Evolutionary conservation across 2,113 vertebrate species (phyloP).

Genomic region (Xiphophorus maculatus): DNA sequence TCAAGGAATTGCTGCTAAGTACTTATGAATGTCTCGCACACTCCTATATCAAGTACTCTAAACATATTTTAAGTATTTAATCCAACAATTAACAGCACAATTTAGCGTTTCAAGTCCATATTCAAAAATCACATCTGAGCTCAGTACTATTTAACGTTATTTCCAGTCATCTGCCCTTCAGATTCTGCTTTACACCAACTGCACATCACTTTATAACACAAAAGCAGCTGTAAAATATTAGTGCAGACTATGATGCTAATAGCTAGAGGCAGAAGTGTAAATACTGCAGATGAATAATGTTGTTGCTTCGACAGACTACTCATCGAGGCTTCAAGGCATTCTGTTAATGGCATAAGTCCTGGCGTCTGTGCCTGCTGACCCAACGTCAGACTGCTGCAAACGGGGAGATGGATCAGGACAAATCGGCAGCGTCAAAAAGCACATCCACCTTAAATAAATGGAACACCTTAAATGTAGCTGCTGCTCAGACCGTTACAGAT

Average conservation of each 20-base stretch:
- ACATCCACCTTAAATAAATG: neutral
- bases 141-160: neutral
- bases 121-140: neutral
- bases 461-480: neutral
- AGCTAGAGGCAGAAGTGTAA: neutral
- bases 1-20: neutral
- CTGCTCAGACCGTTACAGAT: neutral
- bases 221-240: neutral
- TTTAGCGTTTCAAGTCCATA: neutral
- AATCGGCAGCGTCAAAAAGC: neutral
- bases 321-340: neutral
- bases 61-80: neutral
- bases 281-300: neutral
- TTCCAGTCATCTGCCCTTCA: neutral
- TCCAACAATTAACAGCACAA: neutral
- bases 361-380: slow-evolving; percentile 1
- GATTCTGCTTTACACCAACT: neutral
- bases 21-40: neutral
- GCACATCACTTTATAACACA: neutral
- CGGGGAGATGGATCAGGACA: too few species aligned
- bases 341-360: slow-evolving; percentile 12
- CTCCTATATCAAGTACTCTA: neutral
- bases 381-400: neutral
- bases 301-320: slow-evolving; percentile 1
- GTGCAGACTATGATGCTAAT: neutral